Conservation (phyloP, 1,140 invertebrate genomes). For the Linepithema humile region DNA sequence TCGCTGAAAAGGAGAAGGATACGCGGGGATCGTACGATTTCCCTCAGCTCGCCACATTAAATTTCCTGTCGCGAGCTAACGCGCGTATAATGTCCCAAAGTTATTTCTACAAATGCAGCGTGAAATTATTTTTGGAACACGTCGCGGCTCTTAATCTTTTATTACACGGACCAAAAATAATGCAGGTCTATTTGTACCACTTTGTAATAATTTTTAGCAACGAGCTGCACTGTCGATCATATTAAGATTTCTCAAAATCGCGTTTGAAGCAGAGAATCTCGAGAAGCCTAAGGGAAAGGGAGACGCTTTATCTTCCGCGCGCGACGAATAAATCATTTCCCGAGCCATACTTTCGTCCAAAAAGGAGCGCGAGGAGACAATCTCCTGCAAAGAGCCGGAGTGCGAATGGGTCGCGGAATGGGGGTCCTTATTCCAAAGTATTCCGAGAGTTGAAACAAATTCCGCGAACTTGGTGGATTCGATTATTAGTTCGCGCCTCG, state of each 20-base stretch:
- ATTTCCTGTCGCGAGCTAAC: conserved; percentile 48
- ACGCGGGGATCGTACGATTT: conserved; percentile 46
- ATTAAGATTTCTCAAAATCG: conserved; percentile 4
- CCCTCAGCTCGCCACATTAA: conserved; percentile 49
- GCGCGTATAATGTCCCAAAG: conserved; percentile 33
- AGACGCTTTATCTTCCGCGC: conserved; percentile 12
- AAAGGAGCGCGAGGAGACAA: background rate
- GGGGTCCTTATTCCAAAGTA: conserved; percentile 44
- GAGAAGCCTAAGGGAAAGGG: background rate
- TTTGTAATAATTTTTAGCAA: too few species aligned
- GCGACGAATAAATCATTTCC: conserved; percentile 39
- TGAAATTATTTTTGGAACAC: conserved; percentile 26
- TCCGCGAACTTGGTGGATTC: conserved; percentile 52
- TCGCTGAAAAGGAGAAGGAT: conserved; percentile 31
- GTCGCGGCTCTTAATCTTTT: background rate
- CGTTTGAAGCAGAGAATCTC: background rate
- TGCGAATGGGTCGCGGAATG: background rate
- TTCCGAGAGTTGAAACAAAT: conserved; percentile 52
- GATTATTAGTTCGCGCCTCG: conserved; percentile 55
- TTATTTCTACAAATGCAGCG: conserved; percentile 35
- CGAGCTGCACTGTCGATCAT: background rate
- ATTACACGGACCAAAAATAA: background rate
- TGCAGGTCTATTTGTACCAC: background rate
- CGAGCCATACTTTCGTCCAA: conserved; percentile 2
- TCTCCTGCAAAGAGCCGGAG: background rate